phyloP scores from a whole-genome alignment of 2,888 invertebrate species.

The Punctoribates punctum region DNA sequence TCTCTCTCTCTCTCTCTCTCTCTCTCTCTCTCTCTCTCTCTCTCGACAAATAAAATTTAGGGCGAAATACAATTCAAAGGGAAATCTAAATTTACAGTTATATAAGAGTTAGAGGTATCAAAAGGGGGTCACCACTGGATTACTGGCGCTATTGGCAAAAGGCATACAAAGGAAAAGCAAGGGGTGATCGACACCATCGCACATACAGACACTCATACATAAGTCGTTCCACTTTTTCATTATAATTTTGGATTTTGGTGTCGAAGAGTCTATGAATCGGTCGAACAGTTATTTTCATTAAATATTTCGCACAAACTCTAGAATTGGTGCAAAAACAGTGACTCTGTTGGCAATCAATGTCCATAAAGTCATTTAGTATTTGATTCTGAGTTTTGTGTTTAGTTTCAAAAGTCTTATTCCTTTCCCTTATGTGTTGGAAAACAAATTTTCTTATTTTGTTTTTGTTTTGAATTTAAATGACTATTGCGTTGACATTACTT shows the following conservation, averaged over 20 bases:
- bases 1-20: constrained; percentile 19
- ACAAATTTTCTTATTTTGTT: too few relatives aligned
- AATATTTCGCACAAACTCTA: too few relatives aligned
- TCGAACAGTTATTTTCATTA: constrained; percentile 1
- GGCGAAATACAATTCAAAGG: neutral
- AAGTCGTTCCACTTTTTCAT: constrained; percentile 26
- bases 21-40: constrained; percentile 16
- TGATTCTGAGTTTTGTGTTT: neutral
- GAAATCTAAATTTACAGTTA: constrained; percentile 1
- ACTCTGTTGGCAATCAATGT: too few relatives aligned
- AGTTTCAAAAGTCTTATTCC: neutral
- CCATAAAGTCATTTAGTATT: too few relatives aligned
- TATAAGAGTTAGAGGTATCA: constrained; percentile 22
- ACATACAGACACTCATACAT: neutral
- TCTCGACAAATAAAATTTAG: neutral
- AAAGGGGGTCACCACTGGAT: constrained; percentile 16
- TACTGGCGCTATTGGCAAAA: neutral
- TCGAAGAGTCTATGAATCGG: neutral
- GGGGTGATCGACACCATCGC: constrained; percentile 30
- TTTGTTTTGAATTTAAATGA: too few relatives aligned
- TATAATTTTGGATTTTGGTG: neutral
- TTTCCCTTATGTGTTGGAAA: too few relatives aligned
- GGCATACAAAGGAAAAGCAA: constrained; percentile 23
- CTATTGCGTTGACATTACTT: too few relatives aligned
- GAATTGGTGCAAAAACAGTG: too few relatives aligned